Percentiles rank a stretch among this genome's conserved stretches.
phyloP scores from a whole-genome alignment of 2,888 invertebrate genomes.

The Trachelus tabidus region DNA sequence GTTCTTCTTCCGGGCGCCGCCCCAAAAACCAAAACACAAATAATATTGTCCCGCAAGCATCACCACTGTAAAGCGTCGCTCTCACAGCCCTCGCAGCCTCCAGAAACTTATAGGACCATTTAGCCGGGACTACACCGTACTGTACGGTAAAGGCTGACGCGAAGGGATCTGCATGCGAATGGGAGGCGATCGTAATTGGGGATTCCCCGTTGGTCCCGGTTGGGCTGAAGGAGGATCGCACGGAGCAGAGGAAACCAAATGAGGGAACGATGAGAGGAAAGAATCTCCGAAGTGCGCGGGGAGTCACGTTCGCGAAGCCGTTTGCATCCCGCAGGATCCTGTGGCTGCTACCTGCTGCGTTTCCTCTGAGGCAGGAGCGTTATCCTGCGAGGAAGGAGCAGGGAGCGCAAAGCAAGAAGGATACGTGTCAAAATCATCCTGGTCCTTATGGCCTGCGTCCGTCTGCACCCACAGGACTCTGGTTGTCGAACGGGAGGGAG shows the following conservation, averaged over 20 bases:
- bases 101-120: not conserved
- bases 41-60: conserved; percentile 44
- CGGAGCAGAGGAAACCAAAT: conserved; percentile 19
- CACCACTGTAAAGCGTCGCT: conserved; percentile 19
- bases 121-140: too few species aligned
- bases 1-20: conserved; percentile 54
- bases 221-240: not conserved
- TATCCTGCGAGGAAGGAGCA: conserved; percentile 13
- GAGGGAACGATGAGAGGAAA: not conserved
- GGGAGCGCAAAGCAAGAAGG: conserved; percentile 4
- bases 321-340: conserved; percentile 6
- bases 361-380: conserved; percentile 21
- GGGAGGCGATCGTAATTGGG: conserved; percentile 56
- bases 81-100: not conserved
- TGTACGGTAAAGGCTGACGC: conserved; percentile 34
- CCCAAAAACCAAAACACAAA: conserved; percentile 65
- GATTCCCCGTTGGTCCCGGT: conserved; percentile 42
- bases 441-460: conserved; percentile 8
- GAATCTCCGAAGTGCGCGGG: conserved; percentile 33
- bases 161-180: conserved; percentile 63
- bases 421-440: not conserved
- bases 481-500: not conserved
- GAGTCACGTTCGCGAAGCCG: conserved; percentile 49
- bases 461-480: conserved; percentile 11
- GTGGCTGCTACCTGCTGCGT: conserved; percentile 23